phyloP scores from a whole-genome alignment of 1,140 invertebrate species.

The Scylla paramamosain region DNA sequence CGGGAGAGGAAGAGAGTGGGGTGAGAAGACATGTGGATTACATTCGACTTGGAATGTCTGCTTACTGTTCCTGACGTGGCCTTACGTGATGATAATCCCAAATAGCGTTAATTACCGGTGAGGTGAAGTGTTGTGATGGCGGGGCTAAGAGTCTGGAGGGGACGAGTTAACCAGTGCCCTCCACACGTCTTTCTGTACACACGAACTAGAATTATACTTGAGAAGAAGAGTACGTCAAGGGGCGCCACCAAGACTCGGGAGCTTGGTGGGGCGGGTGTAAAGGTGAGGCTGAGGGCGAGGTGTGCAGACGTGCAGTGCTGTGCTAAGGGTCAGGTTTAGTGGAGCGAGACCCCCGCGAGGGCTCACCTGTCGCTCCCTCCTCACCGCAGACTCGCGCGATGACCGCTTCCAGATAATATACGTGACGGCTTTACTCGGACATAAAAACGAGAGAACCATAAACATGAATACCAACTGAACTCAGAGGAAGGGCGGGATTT shows the following conservation, averaged over 20 bases:
- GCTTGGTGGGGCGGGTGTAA: not conserved
- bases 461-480: not conserved
- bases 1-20: not conserved
- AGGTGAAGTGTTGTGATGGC: not conserved
- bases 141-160: not conserved
- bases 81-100: not conserved
- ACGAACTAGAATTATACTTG: not conserved
- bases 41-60: not conserved
- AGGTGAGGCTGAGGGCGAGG: not conserved
- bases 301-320: not conserved
- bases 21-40: not conserved
- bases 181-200: not conserved
- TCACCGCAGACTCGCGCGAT: not conserved
- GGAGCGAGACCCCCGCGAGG: not conserved
- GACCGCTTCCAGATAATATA: not conserved
- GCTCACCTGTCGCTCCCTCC: constrained; percentile 7
- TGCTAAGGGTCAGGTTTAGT: not conserved
- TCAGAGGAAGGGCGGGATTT: no score
- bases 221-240: not conserved
- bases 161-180: not conserved
- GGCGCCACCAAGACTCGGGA: not conserved
- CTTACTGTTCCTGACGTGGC: not conserved
- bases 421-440: not conserved
- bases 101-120: not conserved
- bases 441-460: not conserved